Percentiles rank a stretch among this genome's conserved stretches.
Evolutionary conservation across 2,113 vertebrate genomes (phyloP).

Genomic region (Limanda limanda): DNA sequence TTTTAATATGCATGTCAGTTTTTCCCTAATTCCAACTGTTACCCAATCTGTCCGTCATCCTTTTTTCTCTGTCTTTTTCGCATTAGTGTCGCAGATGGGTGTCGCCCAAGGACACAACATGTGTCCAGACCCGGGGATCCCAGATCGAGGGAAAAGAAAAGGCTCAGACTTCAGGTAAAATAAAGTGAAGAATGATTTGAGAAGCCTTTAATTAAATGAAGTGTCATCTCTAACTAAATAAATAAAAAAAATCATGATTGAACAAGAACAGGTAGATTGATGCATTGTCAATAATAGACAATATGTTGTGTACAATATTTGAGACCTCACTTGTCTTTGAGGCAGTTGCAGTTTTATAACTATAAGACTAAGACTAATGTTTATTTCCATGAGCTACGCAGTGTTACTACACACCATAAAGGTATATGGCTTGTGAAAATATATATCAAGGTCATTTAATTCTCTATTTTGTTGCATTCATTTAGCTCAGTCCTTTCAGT

Average conservation of each 20-base stretch:
- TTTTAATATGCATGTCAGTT: neutral
- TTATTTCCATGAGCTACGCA: no score
- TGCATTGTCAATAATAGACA: neutral
- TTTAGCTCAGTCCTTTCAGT: no score
- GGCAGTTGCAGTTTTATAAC: no score
- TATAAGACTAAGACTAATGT: no score
- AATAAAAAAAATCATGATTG: neutral
- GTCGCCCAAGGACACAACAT: conserved; percentile 99
- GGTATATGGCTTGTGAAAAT: no score
- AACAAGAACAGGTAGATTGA: neutral
- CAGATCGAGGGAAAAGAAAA: conserved; percentile 98
- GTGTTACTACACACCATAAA: no score
- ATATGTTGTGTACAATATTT: no score
- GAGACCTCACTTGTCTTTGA: no score
- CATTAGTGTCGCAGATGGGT: conserved; percentile 96
- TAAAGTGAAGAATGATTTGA: neutral
- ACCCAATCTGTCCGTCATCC: neutral
- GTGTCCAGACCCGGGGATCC: conserved; percentile 98
- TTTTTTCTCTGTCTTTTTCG: conserved; percentile 5
- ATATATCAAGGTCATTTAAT: no score
- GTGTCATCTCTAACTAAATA: neutral
- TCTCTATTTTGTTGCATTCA: no score
- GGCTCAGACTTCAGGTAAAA: conserved; percentile 97
- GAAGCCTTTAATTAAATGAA: neutral
- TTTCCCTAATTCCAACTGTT: neutral